Evolutionary conservation across 1,140 invertebrate genomes (phyloP).

Genomic region (Aricia agestis): DNA sequence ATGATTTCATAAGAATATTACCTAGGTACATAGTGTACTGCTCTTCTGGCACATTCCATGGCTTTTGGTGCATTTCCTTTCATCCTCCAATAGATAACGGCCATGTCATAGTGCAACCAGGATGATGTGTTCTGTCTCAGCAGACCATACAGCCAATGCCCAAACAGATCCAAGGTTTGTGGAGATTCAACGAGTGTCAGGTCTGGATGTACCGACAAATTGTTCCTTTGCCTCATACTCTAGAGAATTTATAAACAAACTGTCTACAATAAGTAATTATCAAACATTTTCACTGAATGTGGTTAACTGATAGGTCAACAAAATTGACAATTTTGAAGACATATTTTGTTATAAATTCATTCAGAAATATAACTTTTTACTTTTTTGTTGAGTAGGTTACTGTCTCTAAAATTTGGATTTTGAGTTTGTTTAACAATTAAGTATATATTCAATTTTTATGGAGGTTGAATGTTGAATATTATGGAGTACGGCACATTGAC

Average conservation of each 20-base stretch:
- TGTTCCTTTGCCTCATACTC: slow-evolving; percentile 80
- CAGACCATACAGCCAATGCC: slow-evolving; percentile 79
- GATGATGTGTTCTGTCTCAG: slow-evolving; percentile 84
- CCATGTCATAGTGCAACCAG: slow-evolving; percentile 91
- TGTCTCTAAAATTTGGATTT: no score
- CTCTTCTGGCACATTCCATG: slow-evolving; percentile 87
- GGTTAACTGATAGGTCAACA: no score
- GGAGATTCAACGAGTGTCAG: slow-evolving; percentile 78
- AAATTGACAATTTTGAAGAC: no score
- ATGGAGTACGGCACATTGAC: no score
- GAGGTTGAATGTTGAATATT: no score
- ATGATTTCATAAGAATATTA: slow-evolving; percentile 47
- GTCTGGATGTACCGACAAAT: slow-evolving; percentile 81
- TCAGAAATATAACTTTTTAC: no score
- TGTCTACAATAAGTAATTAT: slow-evolving; percentile 1
- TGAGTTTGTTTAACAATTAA: no score
- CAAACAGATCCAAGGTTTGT: slow-evolving; percentile 81
- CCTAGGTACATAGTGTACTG: slow-evolving; percentile 87
- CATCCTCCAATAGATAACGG: slow-evolving; percentile 90
- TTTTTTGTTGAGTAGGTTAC: no score
- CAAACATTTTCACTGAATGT: no score
- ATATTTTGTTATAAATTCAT: no score
- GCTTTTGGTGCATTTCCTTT: slow-evolving; percentile 87
- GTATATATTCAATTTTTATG: no score
- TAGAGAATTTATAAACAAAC: slow-evolving; percentile 41